Percentiles rank a stretch among this genome's conserved stretches.
Evolutionary conservation across 1,140 invertebrate species (phyloP).

Genomic region (Lordiphosa stackelbergi): DNA sequence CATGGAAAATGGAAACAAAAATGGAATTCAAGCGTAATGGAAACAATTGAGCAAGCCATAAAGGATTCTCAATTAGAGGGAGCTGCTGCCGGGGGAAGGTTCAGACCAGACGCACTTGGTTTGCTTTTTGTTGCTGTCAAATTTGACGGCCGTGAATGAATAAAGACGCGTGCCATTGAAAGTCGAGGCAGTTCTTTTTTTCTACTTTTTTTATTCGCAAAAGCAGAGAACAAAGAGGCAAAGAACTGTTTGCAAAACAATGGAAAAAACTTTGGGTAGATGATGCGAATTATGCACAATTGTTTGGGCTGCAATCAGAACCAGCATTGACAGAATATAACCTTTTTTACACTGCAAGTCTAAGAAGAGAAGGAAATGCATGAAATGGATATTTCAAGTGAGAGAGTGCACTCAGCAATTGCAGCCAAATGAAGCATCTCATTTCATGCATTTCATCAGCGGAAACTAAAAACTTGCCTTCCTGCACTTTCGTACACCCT

Average conservation of each 20-base stretch:
- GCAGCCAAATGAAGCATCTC: constrained; percentile 57
- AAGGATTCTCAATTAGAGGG: constrained; percentile 68
- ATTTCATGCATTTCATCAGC: constrained; percentile 56
- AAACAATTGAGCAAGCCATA: constrained; percentile 75
- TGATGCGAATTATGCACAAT: constrained; percentile 66
- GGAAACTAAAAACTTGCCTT: constrained; percentile 56
- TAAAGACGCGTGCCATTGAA: constrained; percentile 64
- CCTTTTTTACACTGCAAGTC: constrained; percentile 34
- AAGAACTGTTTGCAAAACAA: constrained; percentile 21
- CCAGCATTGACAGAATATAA: constrained; percentile 25
- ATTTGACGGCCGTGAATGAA: constrained; percentile 68
- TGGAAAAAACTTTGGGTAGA: constrained; percentile 20
- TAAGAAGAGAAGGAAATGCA: constrained; percentile 45
- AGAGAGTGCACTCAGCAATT: constrained; percentile 54
- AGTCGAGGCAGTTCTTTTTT: constrained; percentile 31
- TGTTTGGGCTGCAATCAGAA: constrained; percentile 33
- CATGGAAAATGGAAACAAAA: constrained; percentile 64
- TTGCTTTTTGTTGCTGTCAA: constrained; percentile 61
- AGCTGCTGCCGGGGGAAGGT: background rate
- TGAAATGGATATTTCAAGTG: constrained; percentile 64
- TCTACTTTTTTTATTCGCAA: constrained; percentile 34
- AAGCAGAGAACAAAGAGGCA: constrained; percentile 45
- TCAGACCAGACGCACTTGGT: constrained; percentile 54
- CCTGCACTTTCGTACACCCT: constrained; percentile 29
- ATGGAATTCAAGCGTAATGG: constrained; percentile 68